Evolutionary conservation across 2,888 invertebrate species (phyloP), one percentile per base, ranked within the genome.

Genomic region (Gastrophysa polygoni): DNA sequence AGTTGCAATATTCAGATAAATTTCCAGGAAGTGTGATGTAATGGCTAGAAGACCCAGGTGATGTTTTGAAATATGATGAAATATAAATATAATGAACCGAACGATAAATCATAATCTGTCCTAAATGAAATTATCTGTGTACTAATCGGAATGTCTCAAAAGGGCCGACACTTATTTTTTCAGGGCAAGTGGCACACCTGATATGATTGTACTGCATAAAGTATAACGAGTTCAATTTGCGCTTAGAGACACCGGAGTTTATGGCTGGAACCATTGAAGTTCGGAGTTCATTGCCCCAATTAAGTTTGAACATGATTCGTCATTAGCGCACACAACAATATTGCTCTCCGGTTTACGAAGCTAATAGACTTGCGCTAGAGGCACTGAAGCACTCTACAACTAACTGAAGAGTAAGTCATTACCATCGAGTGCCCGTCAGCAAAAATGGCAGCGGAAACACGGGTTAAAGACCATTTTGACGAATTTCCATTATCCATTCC

Each of bases 251-350:
- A 60, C 63, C 63, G 69, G 69, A 73, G 68, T 73, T 71, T 69
- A 62, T 57, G 68, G 69, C 68, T n/a, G 68, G 68, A 69, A 69
- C 66, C 69, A 73, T 74, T 72, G 70, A 76, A 75, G 73, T 77
- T 75, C 72, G 73, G 70, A 74, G 76, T 78, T 79, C 78, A 79
- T 79, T 79, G 79, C 76, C 79, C 75, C 75, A 79, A 79, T 79
- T 78, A 78, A 77, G 77, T 75, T 79, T 75, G 79, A 78, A 77
- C 78, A 79, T 79, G 79, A 79, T 76, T 79, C 77, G 73, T 77
- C 78, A 78, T 79, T 79, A 78, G 77, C 68, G 76, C 72, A 77
- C 74, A 74, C 73, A 73, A 70, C 70, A 72, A 72, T 71, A 74
- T 72, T 69, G 71, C 77, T 73, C 75, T 77, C 72, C 68, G 74